These are phyloP conservation scores for Syngnathus acus DNA, from an alignment of 2,797 vertebrate genomes.

Conservation along the genomic window DNA sequence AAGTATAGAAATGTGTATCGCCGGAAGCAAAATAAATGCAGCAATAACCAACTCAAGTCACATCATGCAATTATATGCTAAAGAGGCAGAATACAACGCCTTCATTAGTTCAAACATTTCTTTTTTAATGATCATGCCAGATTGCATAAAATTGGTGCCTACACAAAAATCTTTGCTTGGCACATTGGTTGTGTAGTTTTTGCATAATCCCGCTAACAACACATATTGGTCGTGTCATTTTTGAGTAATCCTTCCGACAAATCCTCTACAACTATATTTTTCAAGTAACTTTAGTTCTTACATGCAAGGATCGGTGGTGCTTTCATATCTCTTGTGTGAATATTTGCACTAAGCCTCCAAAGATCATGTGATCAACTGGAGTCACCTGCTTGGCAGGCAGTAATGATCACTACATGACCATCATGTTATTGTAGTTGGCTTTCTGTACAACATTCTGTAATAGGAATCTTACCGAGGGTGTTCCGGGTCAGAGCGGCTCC, in stretches of 20 bases:
- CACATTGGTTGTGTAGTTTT: no score
- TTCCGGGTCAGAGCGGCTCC: constrained; percentile 47
- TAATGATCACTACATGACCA: constrained; percentile 39
- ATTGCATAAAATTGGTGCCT: no score
- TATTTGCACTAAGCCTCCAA: constrained; percentile 17
- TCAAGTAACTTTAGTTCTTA: not conserved
- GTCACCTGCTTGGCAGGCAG: constrained; percentile 42
- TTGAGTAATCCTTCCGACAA: not conserved
- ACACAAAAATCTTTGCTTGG: no score
- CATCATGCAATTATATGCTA: no score
- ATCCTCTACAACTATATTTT: not conserved
- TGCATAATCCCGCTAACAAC: no score
- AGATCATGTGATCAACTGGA: constrained; percentile 27
- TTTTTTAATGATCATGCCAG: no score
- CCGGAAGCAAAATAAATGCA: no score
- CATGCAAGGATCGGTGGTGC: not conserved
- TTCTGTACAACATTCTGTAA: constrained; percentile 44
- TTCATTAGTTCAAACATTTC: no score
- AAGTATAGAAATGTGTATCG: no score
- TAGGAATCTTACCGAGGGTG: constrained; percentile 46
- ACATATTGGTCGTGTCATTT: not conserved
- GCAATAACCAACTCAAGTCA: no score
- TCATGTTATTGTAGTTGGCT: constrained; percentile 43
- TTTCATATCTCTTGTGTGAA: not conserved
- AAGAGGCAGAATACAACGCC: no score